A percentile compares a stretch with the other conserved stretches of the same genome.
Conservation (phyloP, 2,113 vertebrate genomes). For the Bubo scandiacus region DNA sequence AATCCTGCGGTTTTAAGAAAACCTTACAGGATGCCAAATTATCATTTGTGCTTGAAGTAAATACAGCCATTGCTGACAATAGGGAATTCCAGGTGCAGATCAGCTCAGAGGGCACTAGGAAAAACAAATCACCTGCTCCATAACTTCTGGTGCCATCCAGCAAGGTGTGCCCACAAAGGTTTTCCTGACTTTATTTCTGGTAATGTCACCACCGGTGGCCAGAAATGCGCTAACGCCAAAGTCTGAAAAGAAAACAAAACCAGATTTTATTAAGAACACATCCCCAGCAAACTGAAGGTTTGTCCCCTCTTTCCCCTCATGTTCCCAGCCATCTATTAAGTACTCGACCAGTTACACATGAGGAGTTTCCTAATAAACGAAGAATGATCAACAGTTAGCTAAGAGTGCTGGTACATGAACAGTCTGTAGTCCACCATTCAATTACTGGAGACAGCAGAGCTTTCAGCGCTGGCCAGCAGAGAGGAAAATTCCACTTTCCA, state of each 20-base stretch:
- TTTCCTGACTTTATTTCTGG: conserved; percentile 97
- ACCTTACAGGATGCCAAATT: neutral
- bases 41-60: neutral
- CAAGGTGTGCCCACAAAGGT: conserved; percentile 97
- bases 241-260: conserved; percentile 73
- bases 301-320: neutral
- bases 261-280: neutral
- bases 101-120: neutral
- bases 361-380: neutral
- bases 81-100: neutral
- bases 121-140: conserved; percentile 88
- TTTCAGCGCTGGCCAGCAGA: neutral
- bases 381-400: neutral
- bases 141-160: conserved; percentile 98
- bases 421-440: neutral
- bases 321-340: neutral
- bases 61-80: neutral
- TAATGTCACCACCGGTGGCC: conserved; percentile 96
- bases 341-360: neutral
- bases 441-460: neutral
- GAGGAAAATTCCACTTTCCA: conserved; percentile 56
- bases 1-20: neutral
- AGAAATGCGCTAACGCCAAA: conserved; percentile 98
- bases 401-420: neutral
- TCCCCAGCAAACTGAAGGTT: neutral